phyloP scores from a whole-genome alignment of 1,140 invertebrate genomes.

The Lerema accius region DNA sequence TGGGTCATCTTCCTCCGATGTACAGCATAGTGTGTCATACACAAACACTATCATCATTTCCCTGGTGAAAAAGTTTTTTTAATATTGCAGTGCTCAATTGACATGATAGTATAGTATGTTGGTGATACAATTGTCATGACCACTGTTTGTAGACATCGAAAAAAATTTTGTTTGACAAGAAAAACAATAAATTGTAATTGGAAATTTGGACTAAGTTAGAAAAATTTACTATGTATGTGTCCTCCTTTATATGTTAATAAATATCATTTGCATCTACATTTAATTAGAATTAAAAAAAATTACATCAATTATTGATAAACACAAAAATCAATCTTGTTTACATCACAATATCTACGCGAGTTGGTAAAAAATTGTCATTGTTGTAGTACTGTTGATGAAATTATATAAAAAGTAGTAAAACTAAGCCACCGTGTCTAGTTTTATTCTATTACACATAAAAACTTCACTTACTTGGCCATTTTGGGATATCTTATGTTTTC shows the following conservation, averaged over 20 bases:
- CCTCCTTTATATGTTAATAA: too few species aligned
- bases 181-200: too few species aligned
- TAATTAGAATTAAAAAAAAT: too few species aligned
- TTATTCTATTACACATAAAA: slow-evolving; percentile 11
- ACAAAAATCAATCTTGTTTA: not conserved
- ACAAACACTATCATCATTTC: slow-evolving; percentile 95
- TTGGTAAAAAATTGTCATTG: not conserved
- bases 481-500: slow-evolving; percentile 40
- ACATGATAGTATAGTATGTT: too few species aligned
- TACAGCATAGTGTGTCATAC: slow-evolving; percentile 90
- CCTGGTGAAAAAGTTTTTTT: slow-evolving; percentile 74
- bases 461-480: slow-evolving; percentile 68
- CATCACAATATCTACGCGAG: not conserved
- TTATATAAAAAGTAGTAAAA: slow-evolving; percentile 7
- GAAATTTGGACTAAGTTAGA: too few species aligned
- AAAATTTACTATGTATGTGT: too few species aligned
- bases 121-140: too few species aligned
- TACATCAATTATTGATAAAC: not conserved
- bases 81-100: not conserved
- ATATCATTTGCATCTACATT: too few species aligned
- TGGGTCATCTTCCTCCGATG: slow-evolving; percentile 92
- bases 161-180: too few species aligned
- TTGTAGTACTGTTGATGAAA: slow-evolving; percentile 3
- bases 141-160: too few species aligned
- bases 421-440: slow-evolving; percentile 15